A percentile compares a stretch with the other conserved stretches of the same genome.
phyloP scores from a whole-genome alignment of 1,140 invertebrate genomes.

The Lerema accius region DNA sequence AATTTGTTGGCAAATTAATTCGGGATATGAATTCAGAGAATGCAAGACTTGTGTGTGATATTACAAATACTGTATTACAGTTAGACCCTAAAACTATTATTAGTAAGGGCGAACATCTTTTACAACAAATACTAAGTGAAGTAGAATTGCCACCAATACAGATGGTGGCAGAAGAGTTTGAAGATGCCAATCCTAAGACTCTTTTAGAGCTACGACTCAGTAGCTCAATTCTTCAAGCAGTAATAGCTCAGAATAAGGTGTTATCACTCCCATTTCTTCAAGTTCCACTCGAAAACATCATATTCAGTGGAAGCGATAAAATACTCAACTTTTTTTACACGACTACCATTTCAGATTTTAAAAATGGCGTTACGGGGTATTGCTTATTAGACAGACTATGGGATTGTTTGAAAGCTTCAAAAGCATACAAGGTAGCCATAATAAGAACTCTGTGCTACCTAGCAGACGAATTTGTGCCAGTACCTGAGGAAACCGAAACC shows the following conservation, averaged over 20 bases:
- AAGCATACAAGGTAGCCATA: slow-evolving; percentile 34
- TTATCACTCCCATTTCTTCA: slow-evolving; percentile 59
- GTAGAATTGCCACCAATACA: slow-evolving; percentile 41
- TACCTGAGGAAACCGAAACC: slow-evolving; percentile 31
- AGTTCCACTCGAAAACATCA: slow-evolving; percentile 55
- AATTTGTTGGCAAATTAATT: slow-evolving; percentile 59
- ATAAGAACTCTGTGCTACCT: slow-evolving; percentile 63
- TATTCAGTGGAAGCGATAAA: slow-evolving; percentile 51
- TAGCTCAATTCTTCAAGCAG: slow-evolving; percentile 61
- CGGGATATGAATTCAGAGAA: slow-evolving; percentile 48
- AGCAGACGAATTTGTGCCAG: slow-evolving; percentile 66
- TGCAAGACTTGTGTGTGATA: slow-evolving; percentile 54
- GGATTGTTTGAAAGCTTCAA: slow-evolving; percentile 49
- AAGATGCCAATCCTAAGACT: slow-evolving; percentile 14
- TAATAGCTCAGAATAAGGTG: slow-evolving; percentile 42
- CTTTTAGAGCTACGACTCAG: slow-evolving; percentile 51
- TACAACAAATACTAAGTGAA: slow-evolving; percentile 64
- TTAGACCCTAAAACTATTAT: slow-evolving; percentile 53
- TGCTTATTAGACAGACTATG: slow-evolving; percentile 68
- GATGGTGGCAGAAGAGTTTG: not conserved
- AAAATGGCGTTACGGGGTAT: slow-evolving; percentile 51
- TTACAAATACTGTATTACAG: slow-evolving; percentile 53
- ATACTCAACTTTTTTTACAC: slow-evolving; percentile 61
- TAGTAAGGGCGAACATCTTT: slow-evolving; percentile 67
- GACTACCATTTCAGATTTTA: slow-evolving; percentile 55